Evolutionary conservation across 92 coral and sea anemone genomes (phyloP).

Genomic region (Porites evermanni): DNA sequence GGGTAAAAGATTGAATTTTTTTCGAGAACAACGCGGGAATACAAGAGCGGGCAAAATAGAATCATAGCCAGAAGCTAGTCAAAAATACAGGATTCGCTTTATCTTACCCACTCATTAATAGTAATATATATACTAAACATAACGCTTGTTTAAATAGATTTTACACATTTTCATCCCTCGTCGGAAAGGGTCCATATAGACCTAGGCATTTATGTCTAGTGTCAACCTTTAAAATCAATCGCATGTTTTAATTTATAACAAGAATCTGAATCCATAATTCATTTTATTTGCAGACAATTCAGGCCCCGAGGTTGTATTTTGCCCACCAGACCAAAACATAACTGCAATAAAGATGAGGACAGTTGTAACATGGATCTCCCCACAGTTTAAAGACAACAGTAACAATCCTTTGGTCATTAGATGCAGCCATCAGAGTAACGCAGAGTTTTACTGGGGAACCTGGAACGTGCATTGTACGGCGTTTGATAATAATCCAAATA

Average conservation of each 20-base stretch:
- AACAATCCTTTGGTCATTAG: constrained; percentile 25
- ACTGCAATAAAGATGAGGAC: constrained; percentile 30
- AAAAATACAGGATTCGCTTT: too few species aligned
- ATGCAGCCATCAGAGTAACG: constrained; percentile 42
- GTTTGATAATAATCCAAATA: constrained; percentile 65
- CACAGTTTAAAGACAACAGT: constrained; percentile 50
- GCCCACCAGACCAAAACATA: constrained; percentile 43
- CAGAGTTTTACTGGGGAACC: constrained; percentile 51
- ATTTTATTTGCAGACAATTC: constrained; percentile 18
- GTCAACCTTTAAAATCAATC: background rate
- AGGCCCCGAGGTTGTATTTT: constrained; percentile 42
- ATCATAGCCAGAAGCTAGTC: too few species aligned
- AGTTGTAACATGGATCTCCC: constrained; percentile 28
- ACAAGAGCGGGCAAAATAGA: too few species aligned
- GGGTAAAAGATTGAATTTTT: too few species aligned
- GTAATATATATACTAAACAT: too few species aligned
- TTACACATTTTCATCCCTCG: too few species aligned
- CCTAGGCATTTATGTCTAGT: too few species aligned
- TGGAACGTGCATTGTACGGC: constrained; percentile 75
- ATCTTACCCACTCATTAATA: too few species aligned
- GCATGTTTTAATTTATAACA: background rate
- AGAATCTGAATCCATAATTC: background rate
- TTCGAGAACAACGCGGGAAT: too few species aligned
- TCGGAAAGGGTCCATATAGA: too few species aligned
- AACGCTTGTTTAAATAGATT: too few species aligned